Base-by-base conservation (phyloP, 1,140 invertebrate species). In the Tribolium madens region DNA sequence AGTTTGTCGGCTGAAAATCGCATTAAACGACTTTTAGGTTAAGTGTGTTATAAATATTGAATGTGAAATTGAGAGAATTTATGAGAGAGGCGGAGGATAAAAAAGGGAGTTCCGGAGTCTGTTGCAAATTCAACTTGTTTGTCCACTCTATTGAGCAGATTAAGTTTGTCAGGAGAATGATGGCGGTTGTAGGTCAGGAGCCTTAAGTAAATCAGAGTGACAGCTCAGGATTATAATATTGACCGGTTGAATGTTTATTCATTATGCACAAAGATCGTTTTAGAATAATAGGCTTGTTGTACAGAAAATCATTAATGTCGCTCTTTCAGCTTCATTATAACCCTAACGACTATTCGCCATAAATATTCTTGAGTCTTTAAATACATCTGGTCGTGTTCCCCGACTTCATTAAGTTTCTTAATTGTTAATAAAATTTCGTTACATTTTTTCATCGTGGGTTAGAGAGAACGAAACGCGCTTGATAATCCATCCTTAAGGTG, bases 141-240 rank as follows among this genome's bases (percentile, higher is more conserved):
- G 57, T 64, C n/a, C 57, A 64, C 9, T 33, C 26, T 64, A 64
- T 64, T 33, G 57, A 64, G 26, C 31, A 64, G 57, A 64, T 64
- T 64, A 64, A 64, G 57, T 64, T 64, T 64, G 57, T 64, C 57
- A 64, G 57, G 57, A 64, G 57, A 64, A 64, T 33, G 57, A 64
- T 64, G 57, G 21, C 57, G 57, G 57, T 31, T 64, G 57, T 42
- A 60, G 72, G 72, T 74, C 72, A 74, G 26, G 17, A 42, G 50
- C 21, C 31, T 17, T 46, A 15, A 75, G 73, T 75, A 75, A 75
- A 75, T 75, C 73, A 75, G 57, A 21, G 6, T 64, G 73, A 64
- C 73, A 75, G 57, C 9, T 10, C n/a, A 1, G 57, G 73, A 75
- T 75, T 75, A 75, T 68, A 42, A 68, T 75, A 75, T 75, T 68